Conservation (phyloP, 1,140 invertebrate species). For the Eurosta solidaginis region DNA sequence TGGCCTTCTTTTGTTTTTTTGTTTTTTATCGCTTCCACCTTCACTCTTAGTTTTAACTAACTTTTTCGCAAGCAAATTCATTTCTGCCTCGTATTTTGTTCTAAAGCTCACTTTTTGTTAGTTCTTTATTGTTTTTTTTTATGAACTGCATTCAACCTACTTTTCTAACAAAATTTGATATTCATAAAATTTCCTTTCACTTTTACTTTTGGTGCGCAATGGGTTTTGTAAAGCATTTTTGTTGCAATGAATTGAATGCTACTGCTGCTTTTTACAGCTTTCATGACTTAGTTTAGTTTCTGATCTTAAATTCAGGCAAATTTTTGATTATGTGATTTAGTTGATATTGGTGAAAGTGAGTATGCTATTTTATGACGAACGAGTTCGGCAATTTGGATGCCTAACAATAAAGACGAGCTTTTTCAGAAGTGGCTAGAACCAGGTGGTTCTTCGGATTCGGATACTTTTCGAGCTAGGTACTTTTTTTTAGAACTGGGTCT, state of each 20-base stretch:
- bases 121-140: not conserved
- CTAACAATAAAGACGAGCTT: too few species aligned
- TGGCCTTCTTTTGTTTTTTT: not conserved
- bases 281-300: not conserved
- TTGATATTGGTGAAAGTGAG: too few species aligned
- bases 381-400: too few species aligned
- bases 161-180: not conserved
- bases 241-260: not conserved
- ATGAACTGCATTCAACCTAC: not conserved
- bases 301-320: conserved; percentile 27
- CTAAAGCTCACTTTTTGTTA: too few species aligned
- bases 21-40: not conserved
- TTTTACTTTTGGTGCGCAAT: conserved; percentile 24
- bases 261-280: not conserved
- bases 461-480: too few species aligned
- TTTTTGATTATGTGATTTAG: conserved; percentile 6
- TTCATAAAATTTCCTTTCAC: conserved; percentile 24
- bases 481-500: too few species aligned
- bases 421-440: too few species aligned
- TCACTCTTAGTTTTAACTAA: too few species aligned
- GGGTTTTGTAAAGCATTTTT: conserved; percentile 13
- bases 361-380: too few species aligned
- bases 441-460: too few species aligned
- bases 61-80: too few species aligned
- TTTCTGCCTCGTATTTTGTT: too few species aligned